phyloP scores from a whole-genome alignment of 2,797 vertebrate species.

The Tragopan temminckii region DNA sequence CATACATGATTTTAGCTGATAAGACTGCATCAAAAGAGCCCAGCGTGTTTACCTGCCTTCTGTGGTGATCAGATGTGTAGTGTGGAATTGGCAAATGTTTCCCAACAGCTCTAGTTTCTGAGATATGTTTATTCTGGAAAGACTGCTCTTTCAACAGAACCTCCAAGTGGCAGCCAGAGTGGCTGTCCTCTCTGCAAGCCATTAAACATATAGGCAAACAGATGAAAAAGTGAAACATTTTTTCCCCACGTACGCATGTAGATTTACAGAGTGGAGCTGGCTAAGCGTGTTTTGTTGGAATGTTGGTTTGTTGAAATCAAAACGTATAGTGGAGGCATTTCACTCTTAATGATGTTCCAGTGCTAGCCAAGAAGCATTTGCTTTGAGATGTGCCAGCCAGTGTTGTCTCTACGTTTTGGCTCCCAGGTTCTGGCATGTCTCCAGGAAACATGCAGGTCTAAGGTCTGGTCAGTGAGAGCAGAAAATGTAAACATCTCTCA shows the following conservation, averaged over 20 bases:
- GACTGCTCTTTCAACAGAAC: not conserved
- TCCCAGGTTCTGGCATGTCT: not conserved
- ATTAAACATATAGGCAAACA: rapidly evolving
- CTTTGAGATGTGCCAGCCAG: not conserved
- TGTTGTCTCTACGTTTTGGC: not conserved
- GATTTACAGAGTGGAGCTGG: not conserved
- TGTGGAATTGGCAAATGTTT: not conserved
- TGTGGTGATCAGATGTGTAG: rapidly evolving
- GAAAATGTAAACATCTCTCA: not conserved
- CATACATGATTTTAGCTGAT: not conserved
- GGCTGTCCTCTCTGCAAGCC: not conserved
- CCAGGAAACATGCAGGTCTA: not conserved
- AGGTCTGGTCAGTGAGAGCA: not conserved
- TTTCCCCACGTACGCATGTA: not conserved
- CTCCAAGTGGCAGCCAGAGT: not conserved
- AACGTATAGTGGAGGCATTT: not conserved
- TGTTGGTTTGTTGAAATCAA: not conserved
- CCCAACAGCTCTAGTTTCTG: not conserved
- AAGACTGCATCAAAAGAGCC: not conserved
- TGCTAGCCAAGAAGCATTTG: not conserved
- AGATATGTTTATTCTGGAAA: not conserved
- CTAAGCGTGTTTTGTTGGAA: not conserved
- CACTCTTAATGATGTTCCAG: not conserved
- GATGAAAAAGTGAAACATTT: not conserved
- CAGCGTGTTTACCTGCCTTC: not conserved